phyloP scores from a whole-genome alignment of 2,113 vertebrate genomes.

The Cyanocitta stelleri region DNA sequence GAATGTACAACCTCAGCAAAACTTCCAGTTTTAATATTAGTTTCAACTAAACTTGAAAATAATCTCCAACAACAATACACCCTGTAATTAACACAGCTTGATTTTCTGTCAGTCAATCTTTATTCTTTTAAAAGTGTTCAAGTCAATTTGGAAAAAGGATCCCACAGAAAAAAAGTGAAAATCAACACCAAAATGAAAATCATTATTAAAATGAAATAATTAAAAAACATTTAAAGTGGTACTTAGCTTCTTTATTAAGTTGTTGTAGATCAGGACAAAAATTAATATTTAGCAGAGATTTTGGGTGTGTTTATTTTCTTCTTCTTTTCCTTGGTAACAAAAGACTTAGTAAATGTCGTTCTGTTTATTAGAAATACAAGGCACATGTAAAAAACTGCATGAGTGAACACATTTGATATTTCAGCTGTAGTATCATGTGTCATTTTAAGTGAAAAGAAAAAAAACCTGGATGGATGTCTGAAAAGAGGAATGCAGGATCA shows the following conservation, averaged over 20 bases:
- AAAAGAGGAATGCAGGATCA: background rate
- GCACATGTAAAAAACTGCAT: background rate
- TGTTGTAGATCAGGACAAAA: background rate
- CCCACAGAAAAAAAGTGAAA: background rate
- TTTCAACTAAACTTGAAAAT: slow-evolving; percentile 11
- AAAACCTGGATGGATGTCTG: background rate
- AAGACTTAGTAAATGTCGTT: background rate
- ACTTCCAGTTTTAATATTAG: slow-evolving; percentile 15
- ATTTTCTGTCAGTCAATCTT: background rate
- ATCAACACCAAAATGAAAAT: background rate
- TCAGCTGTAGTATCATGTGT: background rate
- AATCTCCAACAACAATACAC: slow-evolving; percentile 2
- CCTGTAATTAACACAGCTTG: background rate
- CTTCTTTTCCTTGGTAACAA: background rate
- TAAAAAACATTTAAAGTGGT: background rate
- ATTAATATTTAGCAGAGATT: background rate
- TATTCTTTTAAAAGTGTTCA: background rate
- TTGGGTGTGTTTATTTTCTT: background rate
- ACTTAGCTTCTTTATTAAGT: background rate
- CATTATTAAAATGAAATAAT: background rate
- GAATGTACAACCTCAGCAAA: slow-evolving; percentile 43
- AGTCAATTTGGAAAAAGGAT: background rate
- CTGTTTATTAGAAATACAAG: background rate
- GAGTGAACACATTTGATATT: background rate
- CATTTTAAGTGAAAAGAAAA: background rate